Base-by-base conservation (phyloP, 2,797 vertebrate genomes). In the Champsocephalus esox region DNA sequence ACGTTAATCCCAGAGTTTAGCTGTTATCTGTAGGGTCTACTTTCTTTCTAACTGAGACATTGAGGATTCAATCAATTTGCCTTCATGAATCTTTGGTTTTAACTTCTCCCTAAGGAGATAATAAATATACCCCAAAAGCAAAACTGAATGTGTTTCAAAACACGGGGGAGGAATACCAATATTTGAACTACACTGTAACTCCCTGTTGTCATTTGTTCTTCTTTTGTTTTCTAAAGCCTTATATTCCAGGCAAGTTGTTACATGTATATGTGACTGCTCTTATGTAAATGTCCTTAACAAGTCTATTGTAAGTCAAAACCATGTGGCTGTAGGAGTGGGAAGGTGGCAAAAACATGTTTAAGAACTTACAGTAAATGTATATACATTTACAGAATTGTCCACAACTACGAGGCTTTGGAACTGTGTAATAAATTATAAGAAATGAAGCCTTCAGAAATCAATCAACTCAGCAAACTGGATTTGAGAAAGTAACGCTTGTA, bases 321-420 rank as follows among this genome's bases (percentile, higher is more conserved):
- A 44, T 9, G 57, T 71, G 43, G 77, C 77, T 0, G 66, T 66
- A 48, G 19, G 28, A 79, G 77, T 88, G 72, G 87, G 77, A 79
- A 66, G 73, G 70, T 59, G 61, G 2, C 55, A 70, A 56, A 41
- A 52, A 66, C 63, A 70, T 64, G 43, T 65, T 70, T 9, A 32
- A 60, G 7, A 62, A 71, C 55, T 45, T 58, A 17, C 50, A 64
- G 41, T n/a, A 41, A 52, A 81, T 75, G 66, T 32, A 32, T 55
- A 71, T 24, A 64, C 10, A 69, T 73, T 55, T 34, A 67, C 43
- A 65, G 32, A 45, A 9, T 32, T 28, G 21, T 80, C 57, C 4
- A 3, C 5, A 54, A 54, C 41, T 51, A 24, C 9, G 8, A 74
- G 58, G 58, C 56, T 69, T 64, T 66, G 17, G 66, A 72, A 49